Percentiles rank a stretch among this genome's conserved stretches.
phyloP scores from a whole-genome alignment of 2,888 invertebrate genomes.

The Polia nebulosa region DNA sequence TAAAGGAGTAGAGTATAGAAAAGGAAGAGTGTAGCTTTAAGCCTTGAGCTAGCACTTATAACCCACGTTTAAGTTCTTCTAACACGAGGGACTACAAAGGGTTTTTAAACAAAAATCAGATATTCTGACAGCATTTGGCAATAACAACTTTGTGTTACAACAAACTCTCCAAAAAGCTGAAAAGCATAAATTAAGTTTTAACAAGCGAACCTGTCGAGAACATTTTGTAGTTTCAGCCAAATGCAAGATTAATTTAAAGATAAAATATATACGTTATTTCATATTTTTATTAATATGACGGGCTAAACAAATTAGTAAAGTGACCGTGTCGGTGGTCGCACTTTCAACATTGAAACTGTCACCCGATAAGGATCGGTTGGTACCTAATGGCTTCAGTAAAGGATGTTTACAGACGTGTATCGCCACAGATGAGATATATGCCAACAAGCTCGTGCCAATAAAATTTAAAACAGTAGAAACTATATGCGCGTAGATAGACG shows the following conservation, averaged over 20 bases:
- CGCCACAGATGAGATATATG: conserved; percentile 58
- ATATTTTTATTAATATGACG: conserved; percentile 33
- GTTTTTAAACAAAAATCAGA: neutral
- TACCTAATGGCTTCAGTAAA: conserved; percentile 43
- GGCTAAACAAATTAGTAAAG: conserved; percentile 47
- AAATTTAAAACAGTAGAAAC: conserved; percentile 60
- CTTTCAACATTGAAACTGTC: conserved; percentile 56
- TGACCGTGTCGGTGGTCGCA: conserved; percentile 50
- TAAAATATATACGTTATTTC: conserved; percentile 39
- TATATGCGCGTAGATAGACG: neutral
- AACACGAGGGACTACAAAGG: neutral
- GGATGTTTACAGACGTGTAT: conserved; percentile 65
- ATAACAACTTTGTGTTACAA: conserved; percentile 6
- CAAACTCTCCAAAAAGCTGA: conserved; percentile 10
- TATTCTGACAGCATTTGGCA: conserved; percentile 7
- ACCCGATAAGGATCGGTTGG: conserved; percentile 63
- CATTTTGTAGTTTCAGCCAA: conserved; percentile 37
- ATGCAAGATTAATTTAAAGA: conserved; percentile 32
- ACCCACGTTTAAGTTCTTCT: neutral
- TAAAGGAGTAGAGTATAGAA: neutral
- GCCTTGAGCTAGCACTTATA: neutral
- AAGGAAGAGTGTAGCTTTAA: neutral
- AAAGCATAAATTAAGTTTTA: conserved; percentile 53
- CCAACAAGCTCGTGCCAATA: conserved; percentile 71
- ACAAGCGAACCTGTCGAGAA: conserved; percentile 33